A percentile compares a stretch with the other conserved stretches of the same genome.
These are phyloP conservation scores for Metacarcinus magister DNA, from an alignment of 2,888 invertebrate genomes.

Conservation along the genomic window DNA sequence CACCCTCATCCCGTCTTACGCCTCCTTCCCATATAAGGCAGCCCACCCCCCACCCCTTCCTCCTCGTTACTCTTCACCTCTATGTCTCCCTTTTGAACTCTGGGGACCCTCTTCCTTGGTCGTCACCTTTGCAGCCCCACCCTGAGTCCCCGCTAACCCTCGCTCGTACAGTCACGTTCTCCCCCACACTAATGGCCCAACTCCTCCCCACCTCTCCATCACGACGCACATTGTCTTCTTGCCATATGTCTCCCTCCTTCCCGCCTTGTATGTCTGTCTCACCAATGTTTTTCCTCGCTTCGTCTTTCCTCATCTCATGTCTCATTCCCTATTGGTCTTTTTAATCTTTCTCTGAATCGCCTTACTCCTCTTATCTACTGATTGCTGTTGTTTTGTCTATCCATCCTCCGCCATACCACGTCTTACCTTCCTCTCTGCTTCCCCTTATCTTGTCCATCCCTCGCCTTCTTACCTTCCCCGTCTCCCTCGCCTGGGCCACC, in stretches of 20 bases:
- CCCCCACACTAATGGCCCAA: neutral
- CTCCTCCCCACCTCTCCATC: neutral
- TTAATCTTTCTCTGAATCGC: neutral
- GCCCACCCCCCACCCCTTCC: neutral
- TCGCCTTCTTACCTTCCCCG: neutral
- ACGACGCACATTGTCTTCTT: neutral
- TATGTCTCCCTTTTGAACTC: neutral
- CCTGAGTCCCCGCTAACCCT: neutral
- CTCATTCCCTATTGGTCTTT: neutral
- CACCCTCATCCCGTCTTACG: neutral
- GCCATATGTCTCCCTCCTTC: neutral
- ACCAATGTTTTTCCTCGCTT: neutral
- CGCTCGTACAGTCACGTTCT: slow-evolving; percentile 8
- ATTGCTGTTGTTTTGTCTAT: neutral
- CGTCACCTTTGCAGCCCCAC: neutral
- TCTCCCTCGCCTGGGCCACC: neutral
- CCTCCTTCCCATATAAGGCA: neutral
- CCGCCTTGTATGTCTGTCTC: neutral
- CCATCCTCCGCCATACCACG: neutral
- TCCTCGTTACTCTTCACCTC: neutral
- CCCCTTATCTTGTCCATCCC: slow-evolving; percentile 3
- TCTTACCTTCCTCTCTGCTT: neutral
- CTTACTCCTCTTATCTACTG: too few relatives aligned
- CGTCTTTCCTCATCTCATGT: neutral
- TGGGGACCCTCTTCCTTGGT: neutral